phyloP scores from a whole-genome alignment of 2,113 vertebrate genomes.

The Falcunculus frontatus region DNA sequence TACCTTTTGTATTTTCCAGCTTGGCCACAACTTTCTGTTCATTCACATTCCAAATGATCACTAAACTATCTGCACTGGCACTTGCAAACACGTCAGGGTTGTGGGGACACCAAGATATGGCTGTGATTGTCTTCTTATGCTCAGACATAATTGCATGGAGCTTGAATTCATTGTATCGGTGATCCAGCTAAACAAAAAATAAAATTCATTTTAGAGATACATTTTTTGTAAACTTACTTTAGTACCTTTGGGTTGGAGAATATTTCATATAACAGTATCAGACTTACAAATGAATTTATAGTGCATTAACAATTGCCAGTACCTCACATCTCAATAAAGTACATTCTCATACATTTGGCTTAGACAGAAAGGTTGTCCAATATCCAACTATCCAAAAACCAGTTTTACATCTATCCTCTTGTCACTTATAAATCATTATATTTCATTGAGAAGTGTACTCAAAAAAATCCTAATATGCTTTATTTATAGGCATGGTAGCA shows the following conservation, averaged over 20 bases:
- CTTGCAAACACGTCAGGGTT: conserved; percentile 91
- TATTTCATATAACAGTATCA: background rate
- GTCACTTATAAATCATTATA: background rate
- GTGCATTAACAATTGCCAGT: background rate
- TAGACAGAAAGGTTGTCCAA: background rate
- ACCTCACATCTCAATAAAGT: background rate
- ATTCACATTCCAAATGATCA: conserved; percentile 94
- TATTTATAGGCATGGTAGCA: background rate
- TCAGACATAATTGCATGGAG: conserved; percentile 95
- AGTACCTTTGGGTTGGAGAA: background rate
- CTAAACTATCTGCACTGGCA: conserved; percentile 88
- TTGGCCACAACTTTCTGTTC: conserved; percentile 89
- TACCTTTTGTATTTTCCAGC: conserved; percentile 94
- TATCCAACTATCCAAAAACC: background rate
- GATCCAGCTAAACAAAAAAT: conserved; percentile 81
- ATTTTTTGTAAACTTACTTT: background rate
- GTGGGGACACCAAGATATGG: conserved; percentile 95
- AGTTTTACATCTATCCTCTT: background rate
- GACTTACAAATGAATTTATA: background rate
- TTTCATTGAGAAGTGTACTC: background rate
- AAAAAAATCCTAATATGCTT: background rate
- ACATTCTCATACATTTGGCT: background rate
- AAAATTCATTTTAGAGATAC: conserved; percentile 3
- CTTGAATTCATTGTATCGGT: conserved; percentile 94
- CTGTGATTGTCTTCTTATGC: conserved; percentile 97